These are phyloP conservation scores for Myxocyprinus asiaticus DNA, from an alignment of 2,113 vertebrate genomes.

Conservation along the genomic window DNA sequence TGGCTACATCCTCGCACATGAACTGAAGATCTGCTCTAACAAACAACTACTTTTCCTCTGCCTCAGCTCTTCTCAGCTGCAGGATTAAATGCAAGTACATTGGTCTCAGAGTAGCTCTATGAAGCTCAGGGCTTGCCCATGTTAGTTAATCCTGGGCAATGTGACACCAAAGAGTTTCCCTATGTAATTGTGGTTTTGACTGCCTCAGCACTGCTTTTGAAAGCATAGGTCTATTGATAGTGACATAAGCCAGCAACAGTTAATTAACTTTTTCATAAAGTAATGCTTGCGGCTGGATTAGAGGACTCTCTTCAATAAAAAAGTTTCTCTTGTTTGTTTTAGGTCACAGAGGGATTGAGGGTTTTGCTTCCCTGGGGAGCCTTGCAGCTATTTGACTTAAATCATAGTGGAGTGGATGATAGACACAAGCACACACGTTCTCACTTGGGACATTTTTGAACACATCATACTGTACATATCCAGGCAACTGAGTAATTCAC, in stretches of 20 bases:
- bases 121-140: slow-evolving; percentile 32
- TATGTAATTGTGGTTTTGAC: slow-evolving; percentile 28
- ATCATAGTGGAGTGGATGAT: slow-evolving; percentile 17
- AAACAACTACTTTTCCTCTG: slow-evolving; percentile 30
- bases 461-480: no score
- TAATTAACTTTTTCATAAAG: slow-evolving; percentile 54
- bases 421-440: not conserved
- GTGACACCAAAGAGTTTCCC: slow-evolving; percentile 24
- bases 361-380: not conserved
- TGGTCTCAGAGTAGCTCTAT: slow-evolving; percentile 30
- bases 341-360: slow-evolving; percentile 37
- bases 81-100: slow-evolving; percentile 43
- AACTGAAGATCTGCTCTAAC: not conserved
- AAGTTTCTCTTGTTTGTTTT: slow-evolving; percentile 45
- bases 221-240: slow-evolving; percentile 31
- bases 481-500: no score
- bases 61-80: slow-evolving; percentile 33
- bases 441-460: not conserved
- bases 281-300: slow-evolving; percentile 45
- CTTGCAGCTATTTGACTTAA: slow-evolving; percentile 20
- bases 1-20: not conserved
- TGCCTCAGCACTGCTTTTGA: slow-evolving; percentile 31
- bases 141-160: slow-evolving; percentile 35
- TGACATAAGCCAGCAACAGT: slow-evolving; percentile 39
- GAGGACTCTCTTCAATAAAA: slow-evolving; percentile 32